phyloP scores from a whole-genome alignment of 1,140 invertebrate genomes.

The Ips typographus region DNA sequence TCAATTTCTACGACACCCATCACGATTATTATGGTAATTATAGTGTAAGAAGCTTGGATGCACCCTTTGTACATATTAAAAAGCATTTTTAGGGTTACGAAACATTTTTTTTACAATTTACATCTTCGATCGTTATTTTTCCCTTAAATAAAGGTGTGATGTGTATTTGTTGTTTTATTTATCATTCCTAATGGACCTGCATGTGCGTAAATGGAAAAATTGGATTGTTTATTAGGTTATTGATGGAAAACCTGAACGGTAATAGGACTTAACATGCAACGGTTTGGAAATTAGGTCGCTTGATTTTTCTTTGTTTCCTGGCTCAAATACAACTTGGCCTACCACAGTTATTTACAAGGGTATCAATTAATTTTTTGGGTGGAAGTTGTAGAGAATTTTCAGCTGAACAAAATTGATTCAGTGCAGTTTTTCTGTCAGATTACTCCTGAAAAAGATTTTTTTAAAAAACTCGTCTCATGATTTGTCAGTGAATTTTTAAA shows the following conservation, averaged over 20 bases:
- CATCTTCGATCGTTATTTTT: not conserved
- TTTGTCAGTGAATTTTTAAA: too few species aligned
- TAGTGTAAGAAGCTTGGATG: too few species aligned
- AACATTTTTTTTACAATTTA: not conserved
- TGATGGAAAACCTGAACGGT: conserved; percentile 7
- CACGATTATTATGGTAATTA: too few species aligned
- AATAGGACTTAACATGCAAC: conserved; percentile 4
- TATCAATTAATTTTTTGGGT: not conserved
- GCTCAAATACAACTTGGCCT: too few species aligned
- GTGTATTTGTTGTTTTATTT: conserved; percentile 19
- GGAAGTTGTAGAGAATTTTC: not conserved
- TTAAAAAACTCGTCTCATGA: too few species aligned
- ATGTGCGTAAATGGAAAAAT: conserved; percentile 10
- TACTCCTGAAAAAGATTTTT: too few species aligned
- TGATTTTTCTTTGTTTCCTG: not conserved
- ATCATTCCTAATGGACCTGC: not conserved
- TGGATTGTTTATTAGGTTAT: conserved; percentile 4
- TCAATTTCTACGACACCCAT: too few species aligned
- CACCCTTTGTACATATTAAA: too few species aligned
- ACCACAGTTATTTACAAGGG: not conserved
- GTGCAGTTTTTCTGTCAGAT: too few species aligned
- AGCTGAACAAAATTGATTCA: too few species aligned
- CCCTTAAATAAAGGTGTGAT: conserved; percentile 32
- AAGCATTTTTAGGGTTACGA: too few species aligned
- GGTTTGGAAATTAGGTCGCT: not conserved